Evolutionary conservation across 2,888 invertebrate species (phyloP).

Genomic region (Diaperis boleti): DNA sequence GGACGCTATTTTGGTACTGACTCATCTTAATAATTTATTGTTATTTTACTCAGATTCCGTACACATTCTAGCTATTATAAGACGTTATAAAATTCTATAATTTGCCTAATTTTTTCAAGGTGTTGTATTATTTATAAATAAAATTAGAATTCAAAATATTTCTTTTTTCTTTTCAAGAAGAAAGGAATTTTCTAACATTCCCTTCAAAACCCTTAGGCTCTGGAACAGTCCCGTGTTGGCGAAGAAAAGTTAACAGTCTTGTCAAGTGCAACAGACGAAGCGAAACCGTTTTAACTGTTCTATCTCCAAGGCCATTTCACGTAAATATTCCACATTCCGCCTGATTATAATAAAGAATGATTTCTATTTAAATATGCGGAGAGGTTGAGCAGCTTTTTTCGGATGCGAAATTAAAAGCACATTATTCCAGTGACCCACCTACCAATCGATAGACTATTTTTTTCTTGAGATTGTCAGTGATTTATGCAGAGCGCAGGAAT

Average conservation of each 20-base stretch:
- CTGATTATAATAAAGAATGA: constrained; percentile 2
- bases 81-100: too few relatives aligned
- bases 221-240: constrained; percentile 24
- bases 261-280: constrained; percentile 19
- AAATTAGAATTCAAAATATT: too few relatives aligned
- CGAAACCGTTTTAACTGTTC: constrained; percentile 35
- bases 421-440: constrained; percentile 9
- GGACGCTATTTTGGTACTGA: too few relatives aligned
- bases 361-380: constrained; percentile 15
- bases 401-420: not conserved
- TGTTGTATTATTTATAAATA: too few relatives aligned
- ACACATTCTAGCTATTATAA: too few relatives aligned
- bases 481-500: constrained; percentile 1
- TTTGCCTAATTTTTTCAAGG: too few relatives aligned
- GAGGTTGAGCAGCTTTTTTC: constrained; percentile 12
- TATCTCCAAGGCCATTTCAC: constrained; percentile 32
- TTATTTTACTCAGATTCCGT: too few relatives aligned
- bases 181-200: constrained; percentile 8
- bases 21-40: too few relatives aligned
- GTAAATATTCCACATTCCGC: constrained; percentile 25
- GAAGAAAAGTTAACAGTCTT: constrained; percentile 29
- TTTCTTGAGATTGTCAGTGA: not conserved
- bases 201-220: not conserved
- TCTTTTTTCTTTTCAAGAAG: not conserved
- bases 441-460: not conserved